phyloP scores from a whole-genome alignment of 2,797 vertebrate genomes.

The Corythornis leucogaster region DNA sequence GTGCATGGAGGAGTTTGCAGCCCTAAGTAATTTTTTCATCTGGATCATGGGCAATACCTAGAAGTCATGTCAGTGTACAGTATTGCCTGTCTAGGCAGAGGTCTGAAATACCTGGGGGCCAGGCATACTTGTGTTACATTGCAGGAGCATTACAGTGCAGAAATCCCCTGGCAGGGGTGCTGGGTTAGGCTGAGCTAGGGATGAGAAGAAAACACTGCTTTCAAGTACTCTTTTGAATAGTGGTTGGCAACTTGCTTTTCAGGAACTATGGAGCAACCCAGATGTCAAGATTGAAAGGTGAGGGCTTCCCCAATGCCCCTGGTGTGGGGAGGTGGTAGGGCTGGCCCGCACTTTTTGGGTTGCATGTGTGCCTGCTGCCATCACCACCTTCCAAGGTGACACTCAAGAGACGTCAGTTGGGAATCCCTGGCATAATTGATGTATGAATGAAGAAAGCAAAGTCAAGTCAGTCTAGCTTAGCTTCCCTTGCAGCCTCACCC shows the following conservation, averaged over 20 bases:
- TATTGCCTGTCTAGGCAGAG: background rate
- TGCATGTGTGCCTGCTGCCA: background rate
- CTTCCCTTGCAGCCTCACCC: background rate
- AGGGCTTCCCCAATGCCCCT: background rate
- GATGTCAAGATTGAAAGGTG: background rate
- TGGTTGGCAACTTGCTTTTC: background rate
- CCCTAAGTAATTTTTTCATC: background rate
- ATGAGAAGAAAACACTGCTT: background rate
- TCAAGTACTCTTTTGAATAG: background rate
- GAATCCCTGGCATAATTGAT: background rate
- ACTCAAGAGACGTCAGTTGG: background rate
- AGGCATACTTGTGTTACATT: background rate
- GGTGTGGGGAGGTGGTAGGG: background rate
- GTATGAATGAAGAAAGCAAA: background rate
- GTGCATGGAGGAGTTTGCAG: background rate
- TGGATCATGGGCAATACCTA: background rate
- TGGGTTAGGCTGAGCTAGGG: background rate
- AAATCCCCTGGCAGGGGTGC: background rate
- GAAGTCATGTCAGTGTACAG: background rate
- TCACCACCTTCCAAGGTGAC: background rate
- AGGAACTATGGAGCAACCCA: background rate
- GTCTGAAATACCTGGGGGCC: background rate
- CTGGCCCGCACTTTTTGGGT: background rate
- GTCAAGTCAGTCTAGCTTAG: background rate
- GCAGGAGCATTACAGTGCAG: background rate